A percentile compares a stretch with the other conserved stretches of the same genome.
These are phyloP conservation scores for Nephila pilipes DNA, from an alignment of 1,140 invertebrate genomes.

Conservation along the genomic window DNA sequence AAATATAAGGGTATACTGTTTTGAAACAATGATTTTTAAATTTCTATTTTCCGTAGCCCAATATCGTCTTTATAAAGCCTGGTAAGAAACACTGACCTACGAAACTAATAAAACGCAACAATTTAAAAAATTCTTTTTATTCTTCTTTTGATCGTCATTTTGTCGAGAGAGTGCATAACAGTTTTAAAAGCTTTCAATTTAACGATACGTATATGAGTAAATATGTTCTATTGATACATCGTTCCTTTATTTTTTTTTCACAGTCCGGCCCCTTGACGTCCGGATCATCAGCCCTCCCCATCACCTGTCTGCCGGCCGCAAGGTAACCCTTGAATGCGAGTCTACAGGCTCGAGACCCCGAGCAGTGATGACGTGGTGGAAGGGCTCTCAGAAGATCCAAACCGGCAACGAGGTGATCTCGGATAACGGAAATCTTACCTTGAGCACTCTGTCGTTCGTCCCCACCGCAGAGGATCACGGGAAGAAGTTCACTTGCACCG, in stretches of 20 bases:
- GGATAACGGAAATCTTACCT: slow-evolving; percentile 78
- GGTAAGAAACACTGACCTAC: too few species aligned
- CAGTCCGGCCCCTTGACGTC: slow-evolving; percentile 91
- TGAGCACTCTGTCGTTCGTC: slow-evolving; percentile 79
- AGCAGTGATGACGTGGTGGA: slow-evolving; percentile 92
- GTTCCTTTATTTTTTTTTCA: not conserved
- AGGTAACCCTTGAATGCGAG: slow-evolving; percentile 88
- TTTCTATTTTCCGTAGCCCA: too few species aligned
- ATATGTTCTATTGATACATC: too few species aligned
- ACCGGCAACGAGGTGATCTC: slow-evolving; percentile 72
- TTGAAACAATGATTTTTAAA: too few species aligned
- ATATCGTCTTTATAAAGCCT: too few species aligned
- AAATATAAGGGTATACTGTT: too few species aligned
- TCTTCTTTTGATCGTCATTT: too few species aligned
- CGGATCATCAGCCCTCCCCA: slow-evolving; percentile 80
- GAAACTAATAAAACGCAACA: too few species aligned
- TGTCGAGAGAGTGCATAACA: too few species aligned
- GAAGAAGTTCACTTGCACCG: slow-evolving; percentile 89
- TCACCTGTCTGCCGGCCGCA: slow-evolving; percentile 68
- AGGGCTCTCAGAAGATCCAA: slow-evolving; percentile 79
- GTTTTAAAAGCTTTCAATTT: too few species aligned
- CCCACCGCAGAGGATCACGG: slow-evolving; percentile 90
- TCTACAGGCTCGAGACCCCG: slow-evolving; percentile 92
- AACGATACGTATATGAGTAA: too few species aligned
- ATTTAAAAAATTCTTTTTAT: too few species aligned